A percentile compares a stretch with the other conserved stretches of the same genome.
Conservation (phyloP, 2,797 vertebrate genomes). For the Trematomus bernacchii region DNA sequence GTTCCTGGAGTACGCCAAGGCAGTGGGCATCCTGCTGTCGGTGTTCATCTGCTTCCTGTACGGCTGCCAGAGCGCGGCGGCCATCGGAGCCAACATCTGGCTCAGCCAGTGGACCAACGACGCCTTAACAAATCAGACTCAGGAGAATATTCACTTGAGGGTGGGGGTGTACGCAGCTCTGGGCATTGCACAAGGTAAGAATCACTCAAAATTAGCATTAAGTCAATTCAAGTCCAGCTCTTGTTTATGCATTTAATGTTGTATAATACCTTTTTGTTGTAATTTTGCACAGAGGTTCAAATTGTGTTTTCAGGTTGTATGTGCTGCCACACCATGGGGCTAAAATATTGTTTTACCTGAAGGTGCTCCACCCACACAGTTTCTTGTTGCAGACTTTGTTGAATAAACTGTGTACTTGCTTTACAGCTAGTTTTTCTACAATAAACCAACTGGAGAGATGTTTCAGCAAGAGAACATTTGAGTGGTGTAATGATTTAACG, state of each 20-base stretch:
- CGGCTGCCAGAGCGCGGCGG: constrained; percentile 90
- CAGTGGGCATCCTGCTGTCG: constrained; percentile 85
- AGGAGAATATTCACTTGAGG: constrained; percentile 81
- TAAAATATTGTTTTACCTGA: background rate
- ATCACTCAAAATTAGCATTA: background rate
- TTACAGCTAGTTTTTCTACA: constrained; percentile 24
- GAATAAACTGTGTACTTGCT: constrained; percentile 22
- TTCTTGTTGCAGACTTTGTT: constrained; percentile 8
- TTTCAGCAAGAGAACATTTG: background rate
- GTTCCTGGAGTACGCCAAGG: constrained; percentile 92
- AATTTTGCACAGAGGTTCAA: background rate
- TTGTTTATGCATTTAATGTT: background rate
- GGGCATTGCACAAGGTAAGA: constrained; percentile 93
- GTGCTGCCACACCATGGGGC: constrained; percentile 13
- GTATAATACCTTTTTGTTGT: background rate
- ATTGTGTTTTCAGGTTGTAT: background rate
- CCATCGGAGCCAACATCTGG: constrained; percentile 94
- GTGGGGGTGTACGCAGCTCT: constrained; percentile 93
- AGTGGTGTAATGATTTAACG: background rate
- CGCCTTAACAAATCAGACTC: constrained; percentile 69
- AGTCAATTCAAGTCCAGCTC: background rate
- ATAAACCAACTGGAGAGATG: constrained; percentile 1
- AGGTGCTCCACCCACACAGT: constrained; percentile 8
- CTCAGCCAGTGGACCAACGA: constrained; percentile 96
- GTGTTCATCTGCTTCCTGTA: constrained; percentile 91